Evolutionary conservation across 2,888 invertebrate species (phyloP).

Genomic region (Chaitophorus viminalis): DNA sequence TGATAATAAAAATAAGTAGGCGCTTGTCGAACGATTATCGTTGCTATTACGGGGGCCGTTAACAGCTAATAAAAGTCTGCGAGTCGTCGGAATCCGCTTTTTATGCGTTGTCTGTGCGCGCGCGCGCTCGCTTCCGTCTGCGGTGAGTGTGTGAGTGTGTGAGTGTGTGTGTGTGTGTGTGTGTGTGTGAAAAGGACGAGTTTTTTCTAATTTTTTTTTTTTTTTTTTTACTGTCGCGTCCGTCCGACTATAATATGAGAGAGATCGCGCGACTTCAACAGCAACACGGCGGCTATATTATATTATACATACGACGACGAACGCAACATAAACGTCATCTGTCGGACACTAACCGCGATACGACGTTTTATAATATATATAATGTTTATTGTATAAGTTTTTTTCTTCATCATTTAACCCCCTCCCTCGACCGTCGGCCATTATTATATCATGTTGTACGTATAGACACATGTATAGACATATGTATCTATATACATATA

Average conservation of each 20-base stretch:
- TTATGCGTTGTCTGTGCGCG: neutral
- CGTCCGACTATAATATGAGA: neutral
- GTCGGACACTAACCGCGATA: constrained; percentile 27
- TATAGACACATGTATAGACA: no score
- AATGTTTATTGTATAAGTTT: neutral
- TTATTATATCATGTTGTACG: neutral
- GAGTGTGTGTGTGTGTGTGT: no score
- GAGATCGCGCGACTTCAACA: neutral
- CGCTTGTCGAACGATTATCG: constrained; percentile 38
- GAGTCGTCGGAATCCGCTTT: neutral
- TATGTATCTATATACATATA: neutral
- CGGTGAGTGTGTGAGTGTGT: no score
- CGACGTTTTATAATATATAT: neutral
- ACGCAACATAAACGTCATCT: constrained; percentile 34
- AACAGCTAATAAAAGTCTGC: constrained; percentile 52
- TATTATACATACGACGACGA: neutral
- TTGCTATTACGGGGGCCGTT: constrained; percentile 13
- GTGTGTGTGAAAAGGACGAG: neutral
- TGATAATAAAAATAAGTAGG: constrained; percentile 37
- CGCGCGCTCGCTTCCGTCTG: no score
- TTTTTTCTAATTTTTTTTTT: neutral
- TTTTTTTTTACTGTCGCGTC: constrained; percentile 12
- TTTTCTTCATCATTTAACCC: neutral
- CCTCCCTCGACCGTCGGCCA: constrained; percentile 34
- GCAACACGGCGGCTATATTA: neutral